Evolutionary conservation across 2,797 vertebrate species (phyloP), one percentile per base, ranked within the genome.

Genomic region (Siniperca scherzeri): DNA sequence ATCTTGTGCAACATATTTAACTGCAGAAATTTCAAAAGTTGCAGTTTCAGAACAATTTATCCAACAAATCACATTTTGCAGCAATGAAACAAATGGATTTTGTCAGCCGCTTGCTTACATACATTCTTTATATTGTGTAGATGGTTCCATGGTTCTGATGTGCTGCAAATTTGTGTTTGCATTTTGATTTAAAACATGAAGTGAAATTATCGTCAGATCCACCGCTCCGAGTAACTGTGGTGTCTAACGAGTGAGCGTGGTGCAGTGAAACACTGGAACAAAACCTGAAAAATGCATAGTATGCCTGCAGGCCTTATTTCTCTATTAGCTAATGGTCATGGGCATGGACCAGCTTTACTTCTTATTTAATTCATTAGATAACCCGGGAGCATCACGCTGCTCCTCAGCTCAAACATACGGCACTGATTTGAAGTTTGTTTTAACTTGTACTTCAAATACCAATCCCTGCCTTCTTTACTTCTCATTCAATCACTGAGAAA

Each of bases 271-370:
- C 86, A 83, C 75, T 87, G 87, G 76, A 91, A 86, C 87, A 88
- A 86, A 91, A 89, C 74, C 89, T 92, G 60, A 94, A 94, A 93
- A 91, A 93, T 93, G 89, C 89, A 92, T 86, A 36, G 72, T 59
- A 65, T 90, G 92, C 92, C 92, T 87, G 87, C 87, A 92, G 92
- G 92, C 91, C 90, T 91, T 89, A 91, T 89, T 94, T 94, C 91
- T 94, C 87, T 88, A 93, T 93, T 87, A 93, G 91, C 90, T 92
- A 94, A 93, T 93, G 91, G 91, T 91, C 91, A 93, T 80, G 82
- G 90, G 89, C 91, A 89, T 33, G 52, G 88, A 91, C 60, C 86
- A 92, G 88, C 90, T 89, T 87, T 81, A 82, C 82, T 84, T 87
- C 74, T 82, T 90, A 81, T 84, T 81, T 88, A 88, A 92, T 92